These are phyloP conservation scores for Diarsia mendica DNA, from an alignment of 2,888 invertebrate genomes.

Conservation along the genomic window DNA sequence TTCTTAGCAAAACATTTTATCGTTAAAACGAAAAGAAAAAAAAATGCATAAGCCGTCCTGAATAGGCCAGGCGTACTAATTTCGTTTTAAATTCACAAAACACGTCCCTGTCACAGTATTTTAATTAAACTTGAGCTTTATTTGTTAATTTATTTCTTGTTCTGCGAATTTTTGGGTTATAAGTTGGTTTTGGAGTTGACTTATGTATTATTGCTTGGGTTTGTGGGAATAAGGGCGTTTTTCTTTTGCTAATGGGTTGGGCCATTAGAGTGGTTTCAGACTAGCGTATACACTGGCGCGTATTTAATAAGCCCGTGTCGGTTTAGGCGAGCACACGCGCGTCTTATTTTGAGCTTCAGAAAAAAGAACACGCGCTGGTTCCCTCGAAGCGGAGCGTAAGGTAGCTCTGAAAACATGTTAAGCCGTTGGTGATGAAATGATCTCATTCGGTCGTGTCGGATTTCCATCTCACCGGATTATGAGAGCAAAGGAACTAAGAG, in stretches of 20 bases:
- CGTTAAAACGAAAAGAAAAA: conserved; percentile 26
- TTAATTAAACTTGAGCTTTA: conserved; percentile 55
- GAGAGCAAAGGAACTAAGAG: too few relatives aligned
- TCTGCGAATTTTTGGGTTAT: conserved; percentile 15
- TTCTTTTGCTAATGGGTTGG: not conserved
- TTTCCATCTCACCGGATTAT: too few relatives aligned
- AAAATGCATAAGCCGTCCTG: conserved; percentile 35
- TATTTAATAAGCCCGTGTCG: not conserved
- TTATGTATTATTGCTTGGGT: not conserved
- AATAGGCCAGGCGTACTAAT: conserved; percentile 22
- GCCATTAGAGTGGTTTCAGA: not conserved
- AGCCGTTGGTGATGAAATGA: too few relatives aligned
- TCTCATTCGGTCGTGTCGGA: too few relatives aligned
- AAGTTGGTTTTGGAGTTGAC: conserved; percentile 20
- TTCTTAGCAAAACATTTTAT: conserved; percentile 24
- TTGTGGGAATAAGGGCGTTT: not conserved
- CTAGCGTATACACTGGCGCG: not conserved
- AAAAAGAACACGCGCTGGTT: not conserved
- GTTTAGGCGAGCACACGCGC: not conserved
- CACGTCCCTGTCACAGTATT: conserved; percentile 57
- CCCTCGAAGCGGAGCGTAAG: too few relatives aligned
- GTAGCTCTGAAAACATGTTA: too few relatives aligned
- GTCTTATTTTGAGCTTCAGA: too few relatives aligned
- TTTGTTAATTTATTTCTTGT: conserved; percentile 53
- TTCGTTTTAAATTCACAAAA: conserved; percentile 60